phyloP scores from a whole-genome alignment of 2,888 invertebrate genomes.

The Reticulitermes lucifugus region DNA sequence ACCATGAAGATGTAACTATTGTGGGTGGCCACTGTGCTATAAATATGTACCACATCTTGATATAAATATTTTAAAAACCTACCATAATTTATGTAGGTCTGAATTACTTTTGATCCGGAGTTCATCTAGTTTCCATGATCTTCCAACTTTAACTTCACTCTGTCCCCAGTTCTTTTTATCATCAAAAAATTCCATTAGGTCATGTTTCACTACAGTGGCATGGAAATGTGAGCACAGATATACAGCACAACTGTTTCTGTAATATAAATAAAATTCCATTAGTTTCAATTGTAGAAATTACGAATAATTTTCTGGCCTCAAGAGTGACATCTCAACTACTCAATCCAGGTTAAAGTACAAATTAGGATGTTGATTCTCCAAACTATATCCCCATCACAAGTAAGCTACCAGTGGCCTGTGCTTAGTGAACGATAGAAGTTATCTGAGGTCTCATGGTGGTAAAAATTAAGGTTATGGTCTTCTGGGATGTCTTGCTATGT shows the following conservation, averaged over 20 bases:
- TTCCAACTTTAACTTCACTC: constrained; percentile 80
- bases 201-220: constrained; percentile 55
- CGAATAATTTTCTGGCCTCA: no score
- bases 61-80: constrained; percentile 55
- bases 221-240: constrained; percentile 12
- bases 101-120: constrained; percentile 93
- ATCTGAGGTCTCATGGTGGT: no score
- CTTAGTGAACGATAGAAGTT: no score
- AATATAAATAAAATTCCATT: not conserved
- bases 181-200: constrained; percentile 92
- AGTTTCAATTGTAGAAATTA: no score
- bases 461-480: no score
- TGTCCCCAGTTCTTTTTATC: constrained; percentile 85
- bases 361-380: no score
- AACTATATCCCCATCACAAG: no score
- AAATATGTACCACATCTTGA: not conserved
- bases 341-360: no score
- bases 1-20: not conserved
- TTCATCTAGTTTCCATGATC: constrained; percentile 91
- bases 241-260: not conserved
- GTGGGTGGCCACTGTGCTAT: not conserved
- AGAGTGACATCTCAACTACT: no score
- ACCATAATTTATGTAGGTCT: constrained; percentile 98
- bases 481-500: no score
- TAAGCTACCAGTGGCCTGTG: no score